phyloP scores from a whole-genome alignment of 2,113 vertebrate genomes.

The Pterocles orientalis region DNA sequence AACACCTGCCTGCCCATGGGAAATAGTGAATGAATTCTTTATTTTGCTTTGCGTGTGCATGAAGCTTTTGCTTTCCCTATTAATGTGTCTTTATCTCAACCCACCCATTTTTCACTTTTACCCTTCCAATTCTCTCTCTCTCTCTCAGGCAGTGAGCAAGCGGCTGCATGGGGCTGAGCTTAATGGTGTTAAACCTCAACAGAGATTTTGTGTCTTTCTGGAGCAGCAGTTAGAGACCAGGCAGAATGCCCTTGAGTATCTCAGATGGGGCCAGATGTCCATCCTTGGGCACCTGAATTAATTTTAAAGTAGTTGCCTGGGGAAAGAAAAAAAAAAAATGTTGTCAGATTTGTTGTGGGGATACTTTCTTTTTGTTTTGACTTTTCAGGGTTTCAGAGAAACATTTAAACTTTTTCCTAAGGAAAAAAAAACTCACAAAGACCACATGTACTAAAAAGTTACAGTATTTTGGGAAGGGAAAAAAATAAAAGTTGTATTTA shows the following conservation, averaged over 20 bases:
- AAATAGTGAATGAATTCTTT: too few species aligned
- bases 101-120: neutral
- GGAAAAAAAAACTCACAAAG: neutral
- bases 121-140: neutral
- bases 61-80: neutral
- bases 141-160: neutral
- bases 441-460: accelerated
- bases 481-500: neutral
- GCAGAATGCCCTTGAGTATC: neutral
- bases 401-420: neutral
- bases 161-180: neutral
- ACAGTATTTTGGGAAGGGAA: too few species aligned
- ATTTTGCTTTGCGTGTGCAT: accelerated
- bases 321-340: neutral
- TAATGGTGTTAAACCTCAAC: neutral
- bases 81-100: neutral
- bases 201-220: neutral
- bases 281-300: neutral
- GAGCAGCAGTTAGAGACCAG: neutral
- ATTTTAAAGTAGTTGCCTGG: neutral
- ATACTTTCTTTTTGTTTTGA: neutral
- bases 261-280: neutral
- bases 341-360: neutral
- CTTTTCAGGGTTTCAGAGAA: neutral
- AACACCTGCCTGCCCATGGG: too few species aligned